phyloP scores from a whole-genome alignment of 2,888 invertebrate genomes.

The Mamestra brassicae region DNA sequence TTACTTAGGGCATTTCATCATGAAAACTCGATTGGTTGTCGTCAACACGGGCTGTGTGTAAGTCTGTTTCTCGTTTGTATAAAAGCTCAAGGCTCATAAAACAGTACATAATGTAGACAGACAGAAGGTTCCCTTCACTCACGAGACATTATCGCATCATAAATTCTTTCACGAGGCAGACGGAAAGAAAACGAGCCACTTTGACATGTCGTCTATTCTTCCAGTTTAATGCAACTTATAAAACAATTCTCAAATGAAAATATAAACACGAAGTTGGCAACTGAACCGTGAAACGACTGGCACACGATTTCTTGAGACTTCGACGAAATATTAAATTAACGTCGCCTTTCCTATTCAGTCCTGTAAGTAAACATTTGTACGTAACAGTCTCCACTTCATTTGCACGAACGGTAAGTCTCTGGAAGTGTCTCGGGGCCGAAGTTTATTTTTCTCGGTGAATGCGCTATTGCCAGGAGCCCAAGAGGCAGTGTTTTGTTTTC shows the following conservation, averaged over 20 bases:
- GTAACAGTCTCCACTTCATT: slow-evolving; percentile 81
- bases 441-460: slow-evolving; percentile 82
- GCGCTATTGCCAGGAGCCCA: slow-evolving; percentile 73
- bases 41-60: neutral
- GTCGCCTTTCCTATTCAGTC: slow-evolving; percentile 70
- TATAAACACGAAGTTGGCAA: slow-evolving; percentile 22
- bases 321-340: slow-evolving; percentile 66
- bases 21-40: slow-evolving; percentile 1
- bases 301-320: slow-evolving; percentile 55
- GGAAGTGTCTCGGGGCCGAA: slow-evolving; percentile 77
- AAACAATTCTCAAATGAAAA: slow-evolving; percentile 35
- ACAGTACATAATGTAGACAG: slow-evolving; percentile 38
- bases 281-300: slow-evolving; percentile 44
- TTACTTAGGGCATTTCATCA: neutral
- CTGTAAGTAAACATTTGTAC: slow-evolving; percentile 76
- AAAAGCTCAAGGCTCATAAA: slow-evolving; percentile 46
- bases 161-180: slow-evolving; percentile 51
- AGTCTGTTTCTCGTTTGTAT: slow-evolving; percentile 14
- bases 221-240: slow-evolving; percentile 24
- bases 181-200: slow-evolving; percentile 41
- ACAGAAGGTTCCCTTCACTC: slow-evolving; percentile 43
- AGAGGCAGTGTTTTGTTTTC: slow-evolving; percentile 82
- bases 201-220: slow-evolving; percentile 37
- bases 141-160: slow-evolving; percentile 51
- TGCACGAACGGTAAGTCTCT: slow-evolving; percentile 67